Evolutionary conservation across 1,140 invertebrate genomes (phyloP).

Genomic region (Drosophila persimilis): DNA sequence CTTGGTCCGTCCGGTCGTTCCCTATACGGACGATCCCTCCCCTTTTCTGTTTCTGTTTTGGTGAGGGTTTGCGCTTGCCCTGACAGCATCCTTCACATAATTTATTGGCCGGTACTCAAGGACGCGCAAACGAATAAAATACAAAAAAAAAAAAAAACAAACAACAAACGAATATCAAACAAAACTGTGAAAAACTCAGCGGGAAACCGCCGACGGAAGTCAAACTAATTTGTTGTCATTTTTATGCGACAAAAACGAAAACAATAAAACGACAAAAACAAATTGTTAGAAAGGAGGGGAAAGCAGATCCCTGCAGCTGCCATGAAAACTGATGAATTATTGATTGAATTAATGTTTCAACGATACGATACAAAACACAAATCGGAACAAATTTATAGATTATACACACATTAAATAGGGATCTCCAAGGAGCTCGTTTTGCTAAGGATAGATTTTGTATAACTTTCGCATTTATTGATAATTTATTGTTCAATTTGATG

Average conservation of each 20-base stretch:
- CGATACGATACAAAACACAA: too few species aligned
- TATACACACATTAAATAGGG: too few species aligned
- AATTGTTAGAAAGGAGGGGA: constrained; percentile 35
- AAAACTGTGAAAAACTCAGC: constrained; percentile 76
- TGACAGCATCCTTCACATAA: constrained; percentile 72
- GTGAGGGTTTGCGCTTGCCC: constrained; percentile 60
- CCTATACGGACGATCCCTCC: not conserved
- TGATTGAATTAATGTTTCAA: constrained; percentile 12
- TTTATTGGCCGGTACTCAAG: constrained; percentile 70
- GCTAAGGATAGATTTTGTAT: too few species aligned
- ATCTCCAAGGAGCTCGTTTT: too few species aligned
- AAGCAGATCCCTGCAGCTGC: constrained; percentile 53
- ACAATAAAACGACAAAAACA: constrained; percentile 64
- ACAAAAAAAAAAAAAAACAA: constrained; percentile 19
- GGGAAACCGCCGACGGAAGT: constrained; percentile 70
- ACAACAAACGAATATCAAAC: constrained; percentile 39
- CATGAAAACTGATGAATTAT: constrained; percentile 42
- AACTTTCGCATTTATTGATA: too few species aligned
- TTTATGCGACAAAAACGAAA: constrained; percentile 79
- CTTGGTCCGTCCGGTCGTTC: too few species aligned
- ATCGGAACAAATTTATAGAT: too few species aligned
- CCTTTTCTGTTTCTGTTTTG: not conserved
- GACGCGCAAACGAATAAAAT: constrained; percentile 42
- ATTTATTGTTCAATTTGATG: too few species aligned
- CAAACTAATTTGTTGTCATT: constrained; percentile 80